Evolutionary conservation across 64 coral and sea anemone species (phyloP).

Genomic region (Stylophora pistillata): DNA sequence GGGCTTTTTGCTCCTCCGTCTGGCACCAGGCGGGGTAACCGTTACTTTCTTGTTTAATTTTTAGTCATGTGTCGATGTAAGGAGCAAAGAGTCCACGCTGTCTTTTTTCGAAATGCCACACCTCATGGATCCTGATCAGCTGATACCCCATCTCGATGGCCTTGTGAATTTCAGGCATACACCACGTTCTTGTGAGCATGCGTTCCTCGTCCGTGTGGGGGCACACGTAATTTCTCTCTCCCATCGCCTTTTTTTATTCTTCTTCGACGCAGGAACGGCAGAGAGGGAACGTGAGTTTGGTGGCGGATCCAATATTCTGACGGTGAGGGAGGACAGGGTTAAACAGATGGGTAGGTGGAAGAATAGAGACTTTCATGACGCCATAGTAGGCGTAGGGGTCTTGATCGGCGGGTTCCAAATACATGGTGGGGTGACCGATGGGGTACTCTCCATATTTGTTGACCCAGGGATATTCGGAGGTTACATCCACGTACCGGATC

Average conservation of each 20-base stretch:
- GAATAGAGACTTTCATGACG: not conserved
- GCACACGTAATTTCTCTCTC: not conserved
- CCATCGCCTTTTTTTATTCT: not conserved
- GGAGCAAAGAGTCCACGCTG: not conserved
- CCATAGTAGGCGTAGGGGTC: not conserved
- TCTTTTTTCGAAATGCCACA: not conserved
- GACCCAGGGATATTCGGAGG: too few relatives aligned
- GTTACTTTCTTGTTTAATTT: not conserved
- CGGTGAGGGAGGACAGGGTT: constrained; percentile 38
- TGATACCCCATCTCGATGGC: constrained; percentile 25
- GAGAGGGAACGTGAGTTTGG: constrained; percentile 47
- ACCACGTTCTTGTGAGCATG: not conserved
- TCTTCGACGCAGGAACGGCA: constrained; percentile 32
- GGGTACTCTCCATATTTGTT: not conserved
- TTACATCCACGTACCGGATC: constrained; percentile 15
- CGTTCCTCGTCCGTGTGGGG: not conserved
- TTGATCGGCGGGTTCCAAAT: not conserved
- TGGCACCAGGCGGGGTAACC: too few relatives aligned
- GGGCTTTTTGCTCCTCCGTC: too few relatives aligned
- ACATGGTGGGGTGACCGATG: not conserved
- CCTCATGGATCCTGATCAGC: not conserved
- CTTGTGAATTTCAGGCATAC: not conserved
- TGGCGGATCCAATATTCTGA: not conserved
- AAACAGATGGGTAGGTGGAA: not conserved
- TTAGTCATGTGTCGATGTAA: not conserved